phyloP scores from a whole-genome alignment of 2,797 vertebrate species.

The Channa striata region DNA sequence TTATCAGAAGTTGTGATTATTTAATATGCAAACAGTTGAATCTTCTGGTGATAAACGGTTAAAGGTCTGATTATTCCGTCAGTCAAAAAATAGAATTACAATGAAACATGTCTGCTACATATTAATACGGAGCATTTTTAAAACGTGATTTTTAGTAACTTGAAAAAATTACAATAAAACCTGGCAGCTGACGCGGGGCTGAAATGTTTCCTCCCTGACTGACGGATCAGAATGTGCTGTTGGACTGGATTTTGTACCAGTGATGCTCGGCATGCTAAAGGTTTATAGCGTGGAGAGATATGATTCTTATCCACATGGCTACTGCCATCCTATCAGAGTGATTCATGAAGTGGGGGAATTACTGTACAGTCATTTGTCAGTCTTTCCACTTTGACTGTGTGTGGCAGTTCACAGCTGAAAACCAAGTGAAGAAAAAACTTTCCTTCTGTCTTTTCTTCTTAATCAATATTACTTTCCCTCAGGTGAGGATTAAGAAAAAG shows the following conservation, averaged over 20 bases:
- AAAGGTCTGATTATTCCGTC: background rate
- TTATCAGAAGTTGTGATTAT: slow-evolving; percentile 8
- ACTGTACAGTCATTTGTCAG: slow-evolving; percentile 32
- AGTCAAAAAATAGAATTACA: background rate
- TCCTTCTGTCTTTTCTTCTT: slow-evolving; percentile 75
- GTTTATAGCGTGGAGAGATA: slow-evolving; percentile 28
- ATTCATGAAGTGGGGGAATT: slow-evolving; percentile 42
- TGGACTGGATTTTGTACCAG: background rate
- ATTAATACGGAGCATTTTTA: slow-evolving; percentile 6
- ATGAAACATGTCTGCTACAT: slow-evolving; percentile 10
- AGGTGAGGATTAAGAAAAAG: slow-evolving; percentile 80
- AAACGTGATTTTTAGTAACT: background rate
- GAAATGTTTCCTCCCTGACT: background rate
- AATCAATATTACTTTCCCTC: slow-evolving; percentile 83
- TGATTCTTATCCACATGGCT: slow-evolving; percentile 19
- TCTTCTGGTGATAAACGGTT: slow-evolving; percentile 14
- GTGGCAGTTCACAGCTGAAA: slow-evolving; percentile 60
- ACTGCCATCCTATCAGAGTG: slow-evolving; percentile 30
- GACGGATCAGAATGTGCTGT: background rate
- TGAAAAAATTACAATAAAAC: background rate
- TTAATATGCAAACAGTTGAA: slow-evolving; percentile 6
- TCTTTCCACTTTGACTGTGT: slow-evolving; percentile 47
- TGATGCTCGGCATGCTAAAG: background rate
- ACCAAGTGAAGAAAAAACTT: slow-evolving; percentile 64
- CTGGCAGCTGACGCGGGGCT: background rate